Evolutionary conservation across 53 echinoderm and acorn worm species (phyloP).

Genomic region (Stichopus horrens): DNA sequence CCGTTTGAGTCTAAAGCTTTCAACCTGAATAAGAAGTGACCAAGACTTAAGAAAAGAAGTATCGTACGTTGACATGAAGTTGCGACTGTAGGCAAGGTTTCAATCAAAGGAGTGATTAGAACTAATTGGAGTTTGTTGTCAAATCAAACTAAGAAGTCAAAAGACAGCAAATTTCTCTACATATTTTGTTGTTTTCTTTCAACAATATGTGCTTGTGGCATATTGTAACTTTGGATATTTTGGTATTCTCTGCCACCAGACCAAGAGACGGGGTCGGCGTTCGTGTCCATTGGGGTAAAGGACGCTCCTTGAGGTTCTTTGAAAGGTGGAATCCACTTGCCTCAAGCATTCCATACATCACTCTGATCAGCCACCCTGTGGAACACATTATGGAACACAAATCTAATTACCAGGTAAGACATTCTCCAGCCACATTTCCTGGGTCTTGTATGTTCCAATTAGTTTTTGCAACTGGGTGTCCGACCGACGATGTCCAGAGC

Average conservation of each 20-base stretch:
- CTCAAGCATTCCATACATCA: constrained; percentile 76
- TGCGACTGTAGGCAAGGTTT: too few relatives aligned
- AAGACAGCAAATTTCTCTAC: too few relatives aligned
- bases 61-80: too few relatives aligned
- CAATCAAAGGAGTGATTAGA: too few relatives aligned
- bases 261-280: constrained; percentile 75
- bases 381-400: constrained; percentile 53
- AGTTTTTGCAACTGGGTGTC: background rate
- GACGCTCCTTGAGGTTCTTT: constrained; percentile 60
- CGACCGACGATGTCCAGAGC: background rate
- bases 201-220: too few relatives aligned
- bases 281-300: constrained; percentile 74
- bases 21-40: too few relatives aligned
- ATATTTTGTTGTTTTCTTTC: too few relatives aligned
- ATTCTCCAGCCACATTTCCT: background rate
- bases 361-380: constrained; percentile 81
- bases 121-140: too few relatives aligned
- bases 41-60: too few relatives aligned
- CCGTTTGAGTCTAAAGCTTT: too few relatives aligned
- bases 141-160: too few relatives aligned
- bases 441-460: background rate
- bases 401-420: constrained; percentile 75
- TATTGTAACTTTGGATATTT: too few relatives aligned
- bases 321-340: constrained; percentile 94
- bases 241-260: constrained; percentile 36